Evolutionary conservation across 2,888 invertebrate species (phyloP), one percentile per base, ranked within the genome.

Genomic region (Auanema freiburgensis): DNA sequence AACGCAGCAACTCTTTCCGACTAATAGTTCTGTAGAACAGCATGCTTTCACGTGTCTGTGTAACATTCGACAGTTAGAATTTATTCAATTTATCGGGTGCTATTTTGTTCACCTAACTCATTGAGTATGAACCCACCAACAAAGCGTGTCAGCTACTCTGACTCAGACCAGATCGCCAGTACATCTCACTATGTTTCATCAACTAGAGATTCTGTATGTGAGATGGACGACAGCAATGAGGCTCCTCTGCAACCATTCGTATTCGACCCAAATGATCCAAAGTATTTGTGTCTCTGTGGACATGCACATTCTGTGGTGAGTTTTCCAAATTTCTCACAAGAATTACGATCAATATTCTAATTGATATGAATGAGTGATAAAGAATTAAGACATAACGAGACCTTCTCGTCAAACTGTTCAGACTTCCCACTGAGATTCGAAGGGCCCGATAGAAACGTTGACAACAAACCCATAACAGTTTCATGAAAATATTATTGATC

Each of bases 261-360:
- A 23, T 60, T 60, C 54, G 49, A 54, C 44, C 60, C 60, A 8
- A 54, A 60, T 14, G 33, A 60, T 40, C 49, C 53, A 24, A 43
- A 42, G 10, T 60, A 60, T n/a, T 55, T 60, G 5, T 60, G 60
- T 55, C 40, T 60, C 1, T 60, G 60, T 54, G 60, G 60, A 43
- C 60, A 60, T 33, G 54, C 55, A 42, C 60, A 60, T 40, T 60
- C 50, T 18, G 60, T 55, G 25, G 60, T 56, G 21, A 11, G 56
- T 33, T 25, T 50, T 40, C 33, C 6, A 25, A 25, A 24, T 50
- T 21, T 16, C 43, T 16, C 23, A 49, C 46, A 33, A 2, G 16
- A 4, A 46, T 46, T 46, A 46, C 46, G 10, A 46, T 10, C 18
- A 10, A 18, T 46, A 33, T 33, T 33, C 33, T 33, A 33, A 33